Percentiles rank a stretch among this genome's conserved stretches.
Conservation (phyloP, 1,140 invertebrate species). For the Diachasmimorpha longicaudata region DNA sequence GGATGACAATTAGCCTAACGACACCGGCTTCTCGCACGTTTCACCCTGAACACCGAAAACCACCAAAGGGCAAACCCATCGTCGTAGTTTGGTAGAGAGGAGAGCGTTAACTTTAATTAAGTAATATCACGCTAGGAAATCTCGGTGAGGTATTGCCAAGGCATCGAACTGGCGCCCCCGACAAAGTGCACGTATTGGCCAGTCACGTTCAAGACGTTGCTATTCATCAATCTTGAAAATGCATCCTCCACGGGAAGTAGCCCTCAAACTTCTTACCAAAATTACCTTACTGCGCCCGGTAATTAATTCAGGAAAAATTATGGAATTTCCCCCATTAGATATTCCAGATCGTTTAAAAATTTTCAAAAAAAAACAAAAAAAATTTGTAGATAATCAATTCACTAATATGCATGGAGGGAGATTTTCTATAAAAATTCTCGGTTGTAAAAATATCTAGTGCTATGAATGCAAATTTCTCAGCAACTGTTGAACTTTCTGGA, state of each 20-base stretch:
- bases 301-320: too few relatives aligned
- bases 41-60: slow-evolving; percentile 21
- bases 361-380: too few relatives aligned
- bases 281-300: too few relatives aligned
- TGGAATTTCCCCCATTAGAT: too few relatives aligned
- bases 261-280: not conserved
- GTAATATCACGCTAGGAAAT: slow-evolving; percentile 35
- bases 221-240: not conserved
- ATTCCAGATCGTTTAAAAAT: too few relatives aligned
- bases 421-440: too few relatives aligned
- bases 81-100: slow-evolving; percentile 10
- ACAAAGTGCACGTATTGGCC: not conserved
- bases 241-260: not conserved
- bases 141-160: slow-evolving; percentile 22
- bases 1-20: slow-evolving; percentile 36
- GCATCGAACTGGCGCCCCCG: slow-evolving; percentile 26
- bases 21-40: slow-evolving; percentile 5
- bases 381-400: too few relatives aligned
- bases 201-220: slow-evolving; percentile 2
- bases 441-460: too few relatives aligned
- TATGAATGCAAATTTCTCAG: too few relatives aligned
- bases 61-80: slow-evolving; percentile 20
- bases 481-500: too few relatives aligned
- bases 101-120: slow-evolving; percentile 35
- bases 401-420: too few relatives aligned